A percentile compares a stretch with the other conserved stretches of the same genome.
Evolutionary conservation across 1,140 invertebrate genomes (phyloP).

Genomic region (Bombus confusus): DNA sequence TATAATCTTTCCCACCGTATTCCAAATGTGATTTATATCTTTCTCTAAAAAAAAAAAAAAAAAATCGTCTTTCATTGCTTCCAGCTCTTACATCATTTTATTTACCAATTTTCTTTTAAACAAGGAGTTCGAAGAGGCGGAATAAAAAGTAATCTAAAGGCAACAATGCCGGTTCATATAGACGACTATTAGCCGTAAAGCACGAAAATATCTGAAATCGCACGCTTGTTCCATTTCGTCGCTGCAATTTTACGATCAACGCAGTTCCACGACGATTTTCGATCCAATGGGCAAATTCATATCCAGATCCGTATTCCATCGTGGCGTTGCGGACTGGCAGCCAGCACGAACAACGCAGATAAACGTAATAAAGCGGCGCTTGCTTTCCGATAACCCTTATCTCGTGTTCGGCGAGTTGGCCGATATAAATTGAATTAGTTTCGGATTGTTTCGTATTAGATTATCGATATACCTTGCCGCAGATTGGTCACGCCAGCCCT

Average conservation of each 20-base stretch:
- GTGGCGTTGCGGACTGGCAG: too few relatives aligned
- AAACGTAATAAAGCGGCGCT: conserved; percentile 13
- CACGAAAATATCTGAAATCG: too few relatives aligned
- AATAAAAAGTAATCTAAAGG: not conserved
- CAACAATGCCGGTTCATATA: not conserved
- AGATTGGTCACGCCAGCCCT: not conserved
- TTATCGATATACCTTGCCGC: conserved; percentile 32
- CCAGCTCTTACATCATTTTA: not conserved
- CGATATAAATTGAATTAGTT: conserved; percentile 46
- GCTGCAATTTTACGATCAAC: not conserved
- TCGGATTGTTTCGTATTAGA: conserved; percentile 36
- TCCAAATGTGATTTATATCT: not conserved
- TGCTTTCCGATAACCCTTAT: conserved; percentile 16
- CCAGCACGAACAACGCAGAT: not conserved
- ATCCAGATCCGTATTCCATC: not conserved
- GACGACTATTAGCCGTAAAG: too few relatives aligned
- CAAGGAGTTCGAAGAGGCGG: not conserved
- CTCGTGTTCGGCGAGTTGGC: conserved; percentile 13
- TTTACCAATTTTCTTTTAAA: not conserved
- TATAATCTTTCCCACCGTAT: not conserved
- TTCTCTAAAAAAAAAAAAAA: not conserved
- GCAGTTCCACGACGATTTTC: not conserved
- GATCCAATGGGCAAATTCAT: not conserved
- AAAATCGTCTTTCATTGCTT: too few relatives aligned
- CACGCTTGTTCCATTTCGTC: not conserved